phyloP scores from a whole-genome alignment of 2,888 invertebrate species.

The Heliconius sara region DNA sequence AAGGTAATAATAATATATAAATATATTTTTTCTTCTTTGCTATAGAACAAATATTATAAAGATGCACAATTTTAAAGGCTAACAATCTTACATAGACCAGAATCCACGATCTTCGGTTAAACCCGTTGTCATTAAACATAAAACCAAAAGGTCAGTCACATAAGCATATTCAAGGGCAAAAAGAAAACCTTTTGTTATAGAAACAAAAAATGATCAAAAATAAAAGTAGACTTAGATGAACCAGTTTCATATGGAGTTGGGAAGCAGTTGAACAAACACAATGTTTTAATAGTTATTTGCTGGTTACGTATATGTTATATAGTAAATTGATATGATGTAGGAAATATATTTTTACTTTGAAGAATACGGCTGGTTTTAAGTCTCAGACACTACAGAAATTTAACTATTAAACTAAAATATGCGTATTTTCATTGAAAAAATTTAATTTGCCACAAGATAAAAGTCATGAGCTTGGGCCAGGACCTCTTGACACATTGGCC shows the following conservation, averaged over 20 bases:
- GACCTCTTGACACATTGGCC: too few relatives aligned
- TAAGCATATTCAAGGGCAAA: slow-evolving; percentile 3
- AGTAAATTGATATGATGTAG: slow-evolving; percentile 64
- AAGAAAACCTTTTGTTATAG: slow-evolving; percentile 4
- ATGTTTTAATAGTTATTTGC: slow-evolving; percentile 61
- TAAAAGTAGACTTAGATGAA: slow-evolving; percentile 31
- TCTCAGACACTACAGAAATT: neutral
- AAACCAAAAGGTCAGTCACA: slow-evolving; percentile 5
- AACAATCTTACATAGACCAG: neutral
- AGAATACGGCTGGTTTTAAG: slow-evolving; percentile 45
- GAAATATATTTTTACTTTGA: slow-evolving; percentile 64
- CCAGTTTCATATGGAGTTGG: slow-evolving; percentile 44
- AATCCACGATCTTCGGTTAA: neutral
- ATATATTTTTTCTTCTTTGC: neutral
- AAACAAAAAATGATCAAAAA: slow-evolving; percentile 32
- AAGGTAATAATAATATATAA: too few relatives aligned
- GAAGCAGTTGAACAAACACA: slow-evolving; percentile 69
- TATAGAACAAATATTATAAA: neutral
- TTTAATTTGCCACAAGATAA: too few relatives aligned
- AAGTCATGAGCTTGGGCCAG: too few relatives aligned
- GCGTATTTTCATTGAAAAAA: neutral
- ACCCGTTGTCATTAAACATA: neutral
- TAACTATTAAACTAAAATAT: neutral
- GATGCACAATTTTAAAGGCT: too few relatives aligned
- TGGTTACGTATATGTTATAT: slow-evolving; percentile 44